Conservation (phyloP, 2,797 vertebrate genomes). For the Pteropus rufus region DNA sequence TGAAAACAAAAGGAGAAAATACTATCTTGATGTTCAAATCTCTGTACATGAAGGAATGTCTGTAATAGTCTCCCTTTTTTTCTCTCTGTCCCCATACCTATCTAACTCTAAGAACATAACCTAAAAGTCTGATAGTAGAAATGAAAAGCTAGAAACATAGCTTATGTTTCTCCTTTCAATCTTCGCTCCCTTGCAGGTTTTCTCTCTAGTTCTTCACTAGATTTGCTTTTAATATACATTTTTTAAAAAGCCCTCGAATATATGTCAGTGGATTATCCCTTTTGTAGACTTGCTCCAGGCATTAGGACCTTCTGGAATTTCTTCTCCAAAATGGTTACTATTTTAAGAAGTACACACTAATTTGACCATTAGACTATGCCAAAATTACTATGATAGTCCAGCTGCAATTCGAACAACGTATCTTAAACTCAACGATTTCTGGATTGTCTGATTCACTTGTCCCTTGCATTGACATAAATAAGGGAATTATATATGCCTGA, state of each 20-base stretch:
- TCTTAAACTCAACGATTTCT: neutral
- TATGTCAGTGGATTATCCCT: neutral
- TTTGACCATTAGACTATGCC: neutral
- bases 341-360: conserved; percentile 30
- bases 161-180: neutral
- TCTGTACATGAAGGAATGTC: neutral
- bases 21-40: neutral
- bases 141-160: neutral
- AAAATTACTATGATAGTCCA: neutral
- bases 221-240: neutral
- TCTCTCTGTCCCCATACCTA: neutral
- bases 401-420: neutral
- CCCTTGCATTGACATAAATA: neutral
- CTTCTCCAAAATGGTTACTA: neutral
- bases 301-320: neutral
- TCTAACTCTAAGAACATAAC: neutral
- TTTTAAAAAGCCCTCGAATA: neutral
- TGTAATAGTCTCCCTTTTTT: neutral
- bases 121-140: neutral
- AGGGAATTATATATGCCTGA: neutral
- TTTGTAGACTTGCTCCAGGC: neutral
- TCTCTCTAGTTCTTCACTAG: conserved; percentile 1
- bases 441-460: neutral
- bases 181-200: neutral
- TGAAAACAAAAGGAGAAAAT: neutral